Percentiles rank a stretch among this genome's conserved stretches.
These are phyloP conservation scores for Conistra vaccinii DNA, from an alignment of 2,888 invertebrate genomes.

Conservation along the genomic window DNA sequence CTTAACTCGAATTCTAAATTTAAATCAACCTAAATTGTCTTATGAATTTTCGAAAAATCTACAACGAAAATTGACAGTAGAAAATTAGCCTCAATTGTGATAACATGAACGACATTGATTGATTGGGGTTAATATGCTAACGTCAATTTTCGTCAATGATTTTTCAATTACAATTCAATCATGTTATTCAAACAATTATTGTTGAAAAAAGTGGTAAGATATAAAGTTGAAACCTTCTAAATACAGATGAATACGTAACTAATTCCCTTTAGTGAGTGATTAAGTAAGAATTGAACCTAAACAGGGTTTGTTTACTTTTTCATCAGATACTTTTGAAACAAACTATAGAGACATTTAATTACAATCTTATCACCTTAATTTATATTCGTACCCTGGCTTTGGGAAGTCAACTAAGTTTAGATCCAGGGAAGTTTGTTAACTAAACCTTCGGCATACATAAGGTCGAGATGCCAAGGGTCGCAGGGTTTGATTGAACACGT, in stretches of 20 bases:
- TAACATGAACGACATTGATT: not conserved
- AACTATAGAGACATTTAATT: constrained; percentile 25
- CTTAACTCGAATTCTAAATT: not conserved
- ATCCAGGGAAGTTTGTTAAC: constrained; percentile 35
- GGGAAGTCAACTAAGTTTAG: constrained; percentile 43
- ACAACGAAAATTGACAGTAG: too few species aligned
- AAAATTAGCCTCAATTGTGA: too few species aligned
- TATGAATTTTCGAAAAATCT: too few species aligned
- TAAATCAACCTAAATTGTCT: not conserved
- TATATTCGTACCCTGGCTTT: constrained; percentile 23
- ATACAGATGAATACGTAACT: not conserved
- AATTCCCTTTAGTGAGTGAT: not conserved
- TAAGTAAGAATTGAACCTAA: not conserved
- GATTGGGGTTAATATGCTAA: not conserved
- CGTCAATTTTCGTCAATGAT: not conserved
- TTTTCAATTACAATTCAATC: not conserved
- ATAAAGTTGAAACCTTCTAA: not conserved
- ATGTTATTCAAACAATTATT: not conserved
- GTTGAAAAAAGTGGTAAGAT: not conserved
- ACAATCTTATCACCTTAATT: constrained; percentile 28
- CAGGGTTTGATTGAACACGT: constrained; percentile 44
- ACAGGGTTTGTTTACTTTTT: not conserved
- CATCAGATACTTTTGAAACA: not conserved
- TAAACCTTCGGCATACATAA: constrained; percentile 30
- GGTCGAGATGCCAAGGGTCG: constrained; percentile 23